A percentile compares a stretch with the other conserved stretches of the same genome.
Evolutionary conservation across 2,888 invertebrate species (phyloP).

Genomic region (Standfussiana lucernea): DNA sequence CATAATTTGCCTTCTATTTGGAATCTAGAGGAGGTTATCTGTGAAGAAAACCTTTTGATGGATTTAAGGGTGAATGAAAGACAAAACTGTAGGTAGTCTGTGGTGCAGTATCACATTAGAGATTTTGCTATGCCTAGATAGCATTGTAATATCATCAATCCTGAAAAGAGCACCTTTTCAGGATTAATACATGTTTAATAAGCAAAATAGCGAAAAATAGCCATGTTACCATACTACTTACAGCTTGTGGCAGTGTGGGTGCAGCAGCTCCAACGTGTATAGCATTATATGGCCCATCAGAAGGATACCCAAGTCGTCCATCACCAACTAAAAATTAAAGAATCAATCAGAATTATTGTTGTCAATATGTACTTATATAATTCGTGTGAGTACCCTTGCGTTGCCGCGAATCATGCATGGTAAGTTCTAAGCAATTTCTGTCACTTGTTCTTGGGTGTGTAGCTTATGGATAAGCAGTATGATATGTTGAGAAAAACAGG

Average conservation of each 20-base stretch:
- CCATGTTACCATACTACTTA: conserved; percentile 81
- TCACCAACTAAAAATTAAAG: conserved; percentile 93
- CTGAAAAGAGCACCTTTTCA: too few relatives aligned
- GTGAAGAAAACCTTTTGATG: too few relatives aligned
- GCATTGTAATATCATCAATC: too few relatives aligned
- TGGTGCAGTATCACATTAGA: too few relatives aligned
- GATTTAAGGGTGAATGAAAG: too few relatives aligned
- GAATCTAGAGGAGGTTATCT: too few relatives aligned
- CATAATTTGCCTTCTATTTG: too few relatives aligned
- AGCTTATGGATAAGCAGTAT: background rate
- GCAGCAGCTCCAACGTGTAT: conserved; percentile 98
- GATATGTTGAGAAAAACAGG: background rate
- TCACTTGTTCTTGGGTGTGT: background rate
- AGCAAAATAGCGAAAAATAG: background rate
- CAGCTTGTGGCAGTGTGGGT: conserved; percentile 93
- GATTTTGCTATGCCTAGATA: too few relatives aligned
- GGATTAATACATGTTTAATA: background rate
- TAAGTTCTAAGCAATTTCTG: background rate
- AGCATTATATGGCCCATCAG: conserved; percentile 96
- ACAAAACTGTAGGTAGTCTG: too few relatives aligned
- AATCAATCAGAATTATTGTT: background rate
- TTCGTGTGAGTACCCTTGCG: background rate
- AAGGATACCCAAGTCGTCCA: conserved; percentile 94
- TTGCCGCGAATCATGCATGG: background rate
- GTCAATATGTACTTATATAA: background rate